phyloP scores from a whole-genome alignment of 2,113 vertebrate species.

The Dipodomys spectabilis region DNA sequence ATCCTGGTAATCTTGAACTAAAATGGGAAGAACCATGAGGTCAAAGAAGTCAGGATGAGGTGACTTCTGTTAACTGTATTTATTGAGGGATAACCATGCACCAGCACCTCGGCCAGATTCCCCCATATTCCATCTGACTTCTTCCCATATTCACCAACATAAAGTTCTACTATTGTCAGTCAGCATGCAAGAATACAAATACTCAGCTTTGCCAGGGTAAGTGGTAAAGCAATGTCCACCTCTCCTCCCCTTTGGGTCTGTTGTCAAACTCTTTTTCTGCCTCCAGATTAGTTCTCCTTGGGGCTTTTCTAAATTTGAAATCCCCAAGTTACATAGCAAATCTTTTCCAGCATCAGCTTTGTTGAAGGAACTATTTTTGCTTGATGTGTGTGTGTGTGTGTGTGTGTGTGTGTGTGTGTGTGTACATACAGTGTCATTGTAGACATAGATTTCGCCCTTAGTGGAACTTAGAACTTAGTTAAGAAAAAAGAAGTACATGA shows the following conservation, averaged over 20 bases:
- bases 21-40: not conserved
- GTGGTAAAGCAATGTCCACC: not conserved
- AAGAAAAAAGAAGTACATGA: not conserved
- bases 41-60: not conserved
- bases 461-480: not conserved
- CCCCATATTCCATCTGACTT: not conserved
- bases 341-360: not conserved
- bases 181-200: not conserved
- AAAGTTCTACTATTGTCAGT: not conserved
- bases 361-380: not conserved
- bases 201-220: not conserved
- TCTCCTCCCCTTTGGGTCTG: not conserved
- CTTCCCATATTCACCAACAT: not conserved
- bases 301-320: slow-evolving; percentile 6
- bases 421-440: too few relatives aligned
- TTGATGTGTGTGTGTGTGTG: not conserved
- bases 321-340: not conserved
- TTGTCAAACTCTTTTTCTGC: slow-evolving; percentile 48
- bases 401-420: too few relatives aligned
- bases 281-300: slow-evolving; percentile 33
- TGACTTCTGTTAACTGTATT: not conserved
- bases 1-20: not conserved
- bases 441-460: not conserved
- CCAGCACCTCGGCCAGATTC: not conserved
- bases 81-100: not conserved